Evolutionary conservation across 2,888 invertebrate genomes (phyloP), one percentile per base, ranked within the genome.

Genomic region (Acronicta aceris): DNA sequence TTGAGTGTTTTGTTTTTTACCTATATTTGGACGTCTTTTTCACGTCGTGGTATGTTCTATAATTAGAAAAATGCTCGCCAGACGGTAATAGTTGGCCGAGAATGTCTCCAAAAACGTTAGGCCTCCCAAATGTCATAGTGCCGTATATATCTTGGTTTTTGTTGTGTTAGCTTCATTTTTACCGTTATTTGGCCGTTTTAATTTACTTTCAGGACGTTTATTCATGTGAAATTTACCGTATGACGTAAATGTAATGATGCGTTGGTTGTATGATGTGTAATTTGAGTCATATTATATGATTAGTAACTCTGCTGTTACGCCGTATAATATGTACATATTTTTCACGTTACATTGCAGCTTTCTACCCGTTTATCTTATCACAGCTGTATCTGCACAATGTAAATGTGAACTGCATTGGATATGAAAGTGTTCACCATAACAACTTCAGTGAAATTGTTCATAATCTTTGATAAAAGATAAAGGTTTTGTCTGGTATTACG

Each of bases 41-140:
- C 89, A 86, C 86, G 90, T 90, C 90, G 86, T 89, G 92, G 92
- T 91, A 92, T 92, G 93, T 93, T 92, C 93, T 93, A 93, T 89
- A 88, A 85, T 89, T 94, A 93, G 94, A 87, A 79, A 89, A 91
- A 89, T 83, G 88, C 82, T 83, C 84, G 84, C 86, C 89, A 91
- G 91, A 89, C 89, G 85, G 83, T 85, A 82, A 83, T 87, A 89
- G 85, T 84, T 86, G 84, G 76, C 84, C 86, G 83, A 86, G 88
- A 87, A 86, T 87, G 81, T 82, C 76, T 79, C 77, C 82, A 83
- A 86, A 88, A 88, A 86, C 77, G 77, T 81, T 80, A 78, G 74
- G 78, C 78, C 68, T 70, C 64, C 57, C 71, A 72, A 83, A 82
- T 82, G 85, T 84, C 83, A 85, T 69, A 78, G 71, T 70, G 75